These are phyloP conservation scores for Malacoctenus gilli DNA, from an alignment of 2,797 vertebrate species.

Conservation along the genomic window DNA sequence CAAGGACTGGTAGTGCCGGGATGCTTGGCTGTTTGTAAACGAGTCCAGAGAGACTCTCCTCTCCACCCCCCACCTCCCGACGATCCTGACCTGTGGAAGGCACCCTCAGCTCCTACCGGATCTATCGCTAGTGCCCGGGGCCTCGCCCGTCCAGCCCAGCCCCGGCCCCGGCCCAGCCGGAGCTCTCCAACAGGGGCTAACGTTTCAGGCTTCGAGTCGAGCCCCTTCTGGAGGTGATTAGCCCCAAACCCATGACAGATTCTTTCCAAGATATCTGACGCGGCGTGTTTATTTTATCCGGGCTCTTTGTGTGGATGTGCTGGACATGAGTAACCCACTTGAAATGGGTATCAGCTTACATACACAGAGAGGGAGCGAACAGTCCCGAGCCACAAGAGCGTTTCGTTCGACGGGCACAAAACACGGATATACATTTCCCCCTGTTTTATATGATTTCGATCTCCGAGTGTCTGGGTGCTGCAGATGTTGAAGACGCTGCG, in stretches of 20 bases:
- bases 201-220: slow-evolving; percentile 97
- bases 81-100: slow-evolving; percentile 92
- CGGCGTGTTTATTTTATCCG: slow-evolving; percentile 99
- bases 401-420: slow-evolving; percentile 87
- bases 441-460: slow-evolving; percentile 71
- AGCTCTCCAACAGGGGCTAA: slow-evolving; percentile 93
- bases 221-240: slow-evolving; percentile 99
- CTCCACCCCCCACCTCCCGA: slow-evolving; percentile 79
- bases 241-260: slow-evolving; percentile 99
- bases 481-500: slow-evolving; percentile 70
- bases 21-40: slow-evolving; percentile 57
- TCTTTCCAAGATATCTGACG: slow-evolving; percentile 99
- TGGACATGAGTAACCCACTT: slow-evolving; percentile 99
- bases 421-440: slow-evolving; percentile 56
- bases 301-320: slow-evolving; percentile 99
- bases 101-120: slow-evolving; percentile 81
- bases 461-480: slow-evolving; percentile 78
- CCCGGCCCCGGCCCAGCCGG: slow-evolving; percentile 51
- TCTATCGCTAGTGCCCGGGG: slow-evolving; percentile 81
- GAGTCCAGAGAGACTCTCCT: slow-evolving; percentile 77
- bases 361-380: slow-evolving; percentile 85
- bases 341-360: slow-evolving; percentile 93
- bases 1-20: neutral
- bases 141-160: slow-evolving; percentile 65
- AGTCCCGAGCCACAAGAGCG: slow-evolving; percentile 79